A percentile compares a stretch with the other conserved stretches of the same genome.
Evolutionary conservation across 2,888 invertebrate genomes (phyloP).

Genomic region (Selenia dentaria): DNA sequence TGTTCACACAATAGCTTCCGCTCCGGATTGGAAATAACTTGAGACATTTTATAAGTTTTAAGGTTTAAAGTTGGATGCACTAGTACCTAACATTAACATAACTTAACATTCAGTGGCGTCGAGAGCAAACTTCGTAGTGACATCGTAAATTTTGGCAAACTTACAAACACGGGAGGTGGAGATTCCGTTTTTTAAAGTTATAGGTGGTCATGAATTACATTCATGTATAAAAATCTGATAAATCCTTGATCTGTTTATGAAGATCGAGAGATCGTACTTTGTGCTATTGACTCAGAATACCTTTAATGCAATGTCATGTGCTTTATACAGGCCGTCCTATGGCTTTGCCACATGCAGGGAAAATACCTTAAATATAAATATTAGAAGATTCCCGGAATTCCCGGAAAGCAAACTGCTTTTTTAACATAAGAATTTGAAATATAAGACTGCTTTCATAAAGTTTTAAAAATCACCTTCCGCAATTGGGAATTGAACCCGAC

Average conservation of each 20-base stretch:
- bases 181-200: conserved; percentile 73
- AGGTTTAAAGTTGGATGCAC: conserved; percentile 68
- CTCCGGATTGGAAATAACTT: conserved; percentile 61
- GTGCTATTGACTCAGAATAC: neutral
- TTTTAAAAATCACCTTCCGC: no score
- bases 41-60: conserved; percentile 72
- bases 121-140: conserved; percentile 71
- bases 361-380: no score
- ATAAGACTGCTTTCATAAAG: no score
- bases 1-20: conserved; percentile 46
- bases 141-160: conserved; percentile 75
- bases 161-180: conserved; percentile 73
- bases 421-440: no score
- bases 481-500: no score
- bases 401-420: no score
- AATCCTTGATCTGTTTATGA: conserved; percentile 32
- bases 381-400: no score
- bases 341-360: no score
- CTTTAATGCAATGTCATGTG: neutral
- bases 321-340: no score
- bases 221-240: conserved; percentile 44
- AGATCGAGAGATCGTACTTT: neutral
- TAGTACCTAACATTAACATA: conserved; percentile 70
- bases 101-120: conserved; percentile 77
- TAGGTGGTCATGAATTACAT: conserved; percentile 63